Evolutionary conservation across 2,113 vertebrate species (phyloP).

Genomic region (Phoxinus phoxinus): DNA sequence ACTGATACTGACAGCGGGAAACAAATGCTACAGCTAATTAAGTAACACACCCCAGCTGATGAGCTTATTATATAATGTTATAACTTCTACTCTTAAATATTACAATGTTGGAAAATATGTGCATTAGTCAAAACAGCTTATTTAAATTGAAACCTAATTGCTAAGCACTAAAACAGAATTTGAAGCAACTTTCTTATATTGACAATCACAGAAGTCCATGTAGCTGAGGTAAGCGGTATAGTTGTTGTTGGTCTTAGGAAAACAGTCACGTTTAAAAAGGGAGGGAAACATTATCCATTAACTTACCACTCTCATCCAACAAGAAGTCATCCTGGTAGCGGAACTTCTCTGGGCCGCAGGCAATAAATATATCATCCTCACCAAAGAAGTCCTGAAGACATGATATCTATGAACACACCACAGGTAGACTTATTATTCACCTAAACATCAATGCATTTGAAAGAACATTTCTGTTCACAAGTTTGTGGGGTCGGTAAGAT

Average conservation of each 20-base stretch:
- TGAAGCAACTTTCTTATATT: too few relatives aligned
- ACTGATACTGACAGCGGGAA: neutral
- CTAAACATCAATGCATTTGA: neutral
- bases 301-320: conserved; percentile 92
- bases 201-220: neutral
- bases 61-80: neutral
- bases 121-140: neutral
- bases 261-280: neutral
- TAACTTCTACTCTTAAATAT: neutral
- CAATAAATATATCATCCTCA: conserved; percentile 98
- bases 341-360: conserved; percentile 98
- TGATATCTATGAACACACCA: conserved; percentile 80
- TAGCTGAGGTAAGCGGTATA: neutral
- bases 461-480: neutral
- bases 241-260: neutral
- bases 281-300: neutral
- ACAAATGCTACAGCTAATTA: conserved; percentile 7
- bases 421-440: neutral
- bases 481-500: neutral
- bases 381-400: conserved; percentile 98
- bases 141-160: neutral
- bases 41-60: neutral
- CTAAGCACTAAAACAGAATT: too few relatives aligned
- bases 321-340: conserved; percentile 99
- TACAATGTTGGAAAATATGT: neutral